phyloP scores from a whole-genome alignment of 92 coral and sea anemone species.

The Epizoanthus scotinus region DNA sequence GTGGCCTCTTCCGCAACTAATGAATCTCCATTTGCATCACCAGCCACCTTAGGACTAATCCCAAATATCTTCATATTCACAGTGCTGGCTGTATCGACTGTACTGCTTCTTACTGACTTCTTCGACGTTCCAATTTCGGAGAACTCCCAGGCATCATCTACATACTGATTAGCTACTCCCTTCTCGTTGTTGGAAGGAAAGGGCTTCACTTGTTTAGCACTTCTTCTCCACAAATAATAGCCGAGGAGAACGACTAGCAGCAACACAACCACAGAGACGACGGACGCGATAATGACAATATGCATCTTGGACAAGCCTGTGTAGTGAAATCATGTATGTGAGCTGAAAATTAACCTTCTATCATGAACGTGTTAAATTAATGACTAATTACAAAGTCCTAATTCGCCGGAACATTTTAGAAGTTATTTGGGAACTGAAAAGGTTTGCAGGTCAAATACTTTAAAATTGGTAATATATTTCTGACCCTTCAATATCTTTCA shows the following conservation, averaged over 20 bases:
- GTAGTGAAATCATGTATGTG: background rate
- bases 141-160: constrained; percentile 12
- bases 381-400: too few relatives aligned
- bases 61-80: constrained; percentile 23
- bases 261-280: background rate
- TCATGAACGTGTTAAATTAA: background rate
- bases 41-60: constrained; percentile 8
- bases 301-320: constrained; percentile 10
- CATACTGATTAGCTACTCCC: constrained; percentile 7
- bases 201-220: constrained; percentile 1
- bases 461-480: too few relatives aligned
- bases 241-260: background rate
- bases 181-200: background rate
- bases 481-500: too few relatives aligned
- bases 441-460: too few relatives aligned
- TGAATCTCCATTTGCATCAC: constrained; percentile 14
- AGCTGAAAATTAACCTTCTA: too few relatives aligned
- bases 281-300: background rate
- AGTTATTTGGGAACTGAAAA: too few relatives aligned
- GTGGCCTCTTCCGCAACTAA: constrained; percentile 7
- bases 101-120: background rate
- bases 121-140: background rate
- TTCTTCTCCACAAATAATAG: constrained; percentile 29
- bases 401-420: too few relatives aligned
- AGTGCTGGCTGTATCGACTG: background rate